phyloP scores from a whole-genome alignment of 2,888 invertebrate species.

The Platynereis dumerilii region DNA sequence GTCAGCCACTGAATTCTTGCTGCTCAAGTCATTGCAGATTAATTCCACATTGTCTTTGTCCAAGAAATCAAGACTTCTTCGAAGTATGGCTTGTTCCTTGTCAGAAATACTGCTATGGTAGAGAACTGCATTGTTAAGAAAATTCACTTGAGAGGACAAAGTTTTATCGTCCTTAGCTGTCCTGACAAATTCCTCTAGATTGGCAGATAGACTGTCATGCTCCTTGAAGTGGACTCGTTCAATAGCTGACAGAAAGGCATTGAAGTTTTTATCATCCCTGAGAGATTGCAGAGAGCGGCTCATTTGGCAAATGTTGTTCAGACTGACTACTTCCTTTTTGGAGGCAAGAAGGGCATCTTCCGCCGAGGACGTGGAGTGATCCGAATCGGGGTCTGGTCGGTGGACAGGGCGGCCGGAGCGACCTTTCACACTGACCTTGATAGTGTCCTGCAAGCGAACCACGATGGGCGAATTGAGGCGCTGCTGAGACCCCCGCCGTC shows the following conservation, averaged over 20 bases:
- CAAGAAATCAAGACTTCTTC: slow-evolving; percentile 35
- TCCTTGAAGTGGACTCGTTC: slow-evolving; percentile 57
- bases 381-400: slow-evolving; percentile 27
- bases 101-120: slow-evolving; percentile 20
- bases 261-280: slow-evolving; percentile 56
- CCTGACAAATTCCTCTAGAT: slow-evolving; percentile 16
- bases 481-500: slow-evolving; percentile 11
- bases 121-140: slow-evolving; percentile 28
- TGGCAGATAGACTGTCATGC: neutral
- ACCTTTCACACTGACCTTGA: slow-evolving; percentile 29
- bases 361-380: slow-evolving; percentile 9
- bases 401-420: slow-evolving; percentile 8
- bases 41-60: slow-evolving; percentile 57
- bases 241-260: slow-evolving; percentile 56
- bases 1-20: slow-evolving; percentile 14
- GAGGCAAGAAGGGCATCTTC: slow-evolving; percentile 19
- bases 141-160: slow-evolving; percentile 7
- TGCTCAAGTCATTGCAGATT: slow-evolving; percentile 56
- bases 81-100: slow-evolving; percentile 7
- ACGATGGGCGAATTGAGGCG: slow-evolving; percentile 32
- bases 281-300: neutral
- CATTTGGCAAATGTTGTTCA: slow-evolving; percentile 5
- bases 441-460: slow-evolving; percentile 33
- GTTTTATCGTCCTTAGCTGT: slow-evolving; percentile 12
- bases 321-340: neutral